phyloP scores from a whole-genome alignment of 2,113 vertebrate species.

The Psittacara wagleri region DNA sequence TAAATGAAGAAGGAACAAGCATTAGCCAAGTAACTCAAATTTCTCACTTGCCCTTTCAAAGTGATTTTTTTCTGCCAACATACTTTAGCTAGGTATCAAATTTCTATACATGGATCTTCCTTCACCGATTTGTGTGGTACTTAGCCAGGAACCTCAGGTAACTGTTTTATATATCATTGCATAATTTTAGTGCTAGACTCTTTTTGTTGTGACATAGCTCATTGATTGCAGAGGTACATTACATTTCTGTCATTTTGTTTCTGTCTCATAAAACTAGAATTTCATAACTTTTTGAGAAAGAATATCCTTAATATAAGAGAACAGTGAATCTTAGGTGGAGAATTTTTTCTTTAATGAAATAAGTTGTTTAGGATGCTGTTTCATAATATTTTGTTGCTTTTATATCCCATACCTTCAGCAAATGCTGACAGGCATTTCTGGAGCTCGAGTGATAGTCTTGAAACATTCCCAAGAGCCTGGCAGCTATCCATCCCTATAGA shows the following conservation, averaged over 20 bases:
- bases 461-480: not conserved
- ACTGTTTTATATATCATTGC: not conserved
- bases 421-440: not conserved
- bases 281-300: not conserved
- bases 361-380: not conserved
- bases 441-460: not conserved
- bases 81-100: not conserved
- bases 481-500: not conserved
- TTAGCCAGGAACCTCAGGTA: not conserved
- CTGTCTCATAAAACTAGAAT: not conserved
- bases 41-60: not conserved
- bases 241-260: not conserved
- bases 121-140: not conserved
- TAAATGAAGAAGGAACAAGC: not conserved
- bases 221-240: not conserved
- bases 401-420: not conserved
- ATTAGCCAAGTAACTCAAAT: not conserved
- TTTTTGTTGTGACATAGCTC: not conserved
- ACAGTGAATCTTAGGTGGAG: not conserved
- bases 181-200: not conserved
- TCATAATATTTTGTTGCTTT: not conserved
- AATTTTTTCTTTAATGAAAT: not conserved
- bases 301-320: not conserved
- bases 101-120: not conserved
- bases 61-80: not conserved